Conservation (phyloP, 2,797 vertebrate genomes). For the Anomalospiza imberbis region DNA sequence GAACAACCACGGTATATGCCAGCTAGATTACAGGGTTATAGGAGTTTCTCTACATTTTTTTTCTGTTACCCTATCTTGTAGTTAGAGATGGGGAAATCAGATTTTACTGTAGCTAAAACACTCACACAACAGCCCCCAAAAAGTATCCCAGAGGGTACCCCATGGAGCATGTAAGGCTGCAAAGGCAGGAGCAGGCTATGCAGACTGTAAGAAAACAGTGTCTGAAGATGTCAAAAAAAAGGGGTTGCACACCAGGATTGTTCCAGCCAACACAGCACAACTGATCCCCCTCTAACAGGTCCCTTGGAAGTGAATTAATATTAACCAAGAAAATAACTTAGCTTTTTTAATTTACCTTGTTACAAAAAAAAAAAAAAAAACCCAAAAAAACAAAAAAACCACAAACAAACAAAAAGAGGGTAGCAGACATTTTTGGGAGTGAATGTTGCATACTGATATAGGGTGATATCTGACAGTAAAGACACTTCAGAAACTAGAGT, state of each 20-base stretch:
- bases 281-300: background rate
- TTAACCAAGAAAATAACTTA: background rate
- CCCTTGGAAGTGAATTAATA: background rate
- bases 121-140: too few relatives aligned
- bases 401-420: background rate
- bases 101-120: background rate
- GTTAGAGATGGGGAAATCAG: background rate
- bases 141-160: background rate
- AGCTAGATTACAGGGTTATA: background rate
- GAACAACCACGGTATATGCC: background rate
- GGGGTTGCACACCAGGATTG: background rate
- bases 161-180: rapidly evolving
- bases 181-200: background rate
- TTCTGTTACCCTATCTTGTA: background rate
- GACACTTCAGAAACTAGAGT: background rate
- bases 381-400: too few relatives aligned
- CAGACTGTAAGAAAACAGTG: background rate
- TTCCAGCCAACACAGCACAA: background rate
- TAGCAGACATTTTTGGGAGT: background rate
- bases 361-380: background rate
- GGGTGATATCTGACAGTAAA: background rate
- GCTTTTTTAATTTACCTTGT: background rate
- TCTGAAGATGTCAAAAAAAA: background rate
- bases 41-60: background rate
- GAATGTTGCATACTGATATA: background rate